These are phyloP conservation scores for Silurus lanzhouensis DNA, from an alignment of 2,797 vertebrate genomes.

Conservation along the genomic window DNA sequence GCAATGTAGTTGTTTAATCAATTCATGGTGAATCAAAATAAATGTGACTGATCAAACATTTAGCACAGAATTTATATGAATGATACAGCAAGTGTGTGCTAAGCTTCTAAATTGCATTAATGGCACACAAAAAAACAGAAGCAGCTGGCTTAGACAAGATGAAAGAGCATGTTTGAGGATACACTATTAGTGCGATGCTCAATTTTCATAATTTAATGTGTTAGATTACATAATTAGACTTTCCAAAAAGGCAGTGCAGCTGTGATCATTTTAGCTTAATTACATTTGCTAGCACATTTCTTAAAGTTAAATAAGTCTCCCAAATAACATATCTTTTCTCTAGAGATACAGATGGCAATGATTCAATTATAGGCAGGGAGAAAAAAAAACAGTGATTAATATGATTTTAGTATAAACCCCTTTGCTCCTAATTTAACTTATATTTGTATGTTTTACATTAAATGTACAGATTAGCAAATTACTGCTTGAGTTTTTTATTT, in stretches of 20 bases:
- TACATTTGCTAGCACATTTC: conserved; percentile 76
- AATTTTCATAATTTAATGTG: conserved; percentile 77
- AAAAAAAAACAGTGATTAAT: conserved; percentile 47
- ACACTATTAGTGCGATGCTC: conserved; percentile 65
- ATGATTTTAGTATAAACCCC: conserved; percentile 48
- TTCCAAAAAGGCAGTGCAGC: conserved; percentile 75
- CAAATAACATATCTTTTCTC: conserved; percentile 72
- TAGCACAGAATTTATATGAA: conserved; percentile 7
- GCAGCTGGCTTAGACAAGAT: conserved; percentile 44
- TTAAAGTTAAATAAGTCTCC: conserved; percentile 76
- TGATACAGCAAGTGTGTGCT: neutral
- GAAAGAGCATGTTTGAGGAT: conserved; percentile 65
- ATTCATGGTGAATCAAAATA: neutral
- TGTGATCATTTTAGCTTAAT: conserved; percentile 79
- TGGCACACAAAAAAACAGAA: conserved; percentile 29
- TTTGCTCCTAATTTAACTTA: conserved; percentile 46
- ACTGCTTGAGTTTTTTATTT: neutral
- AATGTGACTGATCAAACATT: conserved; percentile 5
- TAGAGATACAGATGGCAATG: conserved; percentile 72
- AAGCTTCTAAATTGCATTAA: conserved; percentile 24
- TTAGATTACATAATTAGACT: conserved; percentile 78
- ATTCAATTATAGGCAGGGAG: conserved; percentile 70
- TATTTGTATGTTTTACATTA: conserved; percentile 44
- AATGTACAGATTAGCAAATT: conserved; percentile 48
- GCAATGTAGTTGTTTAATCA: neutral